Evolutionary conservation across 2,888 invertebrate genomes (phyloP), one percentile per base, ranked within the genome.

Genomic region (Prosopocoilus inquinatus): DNA sequence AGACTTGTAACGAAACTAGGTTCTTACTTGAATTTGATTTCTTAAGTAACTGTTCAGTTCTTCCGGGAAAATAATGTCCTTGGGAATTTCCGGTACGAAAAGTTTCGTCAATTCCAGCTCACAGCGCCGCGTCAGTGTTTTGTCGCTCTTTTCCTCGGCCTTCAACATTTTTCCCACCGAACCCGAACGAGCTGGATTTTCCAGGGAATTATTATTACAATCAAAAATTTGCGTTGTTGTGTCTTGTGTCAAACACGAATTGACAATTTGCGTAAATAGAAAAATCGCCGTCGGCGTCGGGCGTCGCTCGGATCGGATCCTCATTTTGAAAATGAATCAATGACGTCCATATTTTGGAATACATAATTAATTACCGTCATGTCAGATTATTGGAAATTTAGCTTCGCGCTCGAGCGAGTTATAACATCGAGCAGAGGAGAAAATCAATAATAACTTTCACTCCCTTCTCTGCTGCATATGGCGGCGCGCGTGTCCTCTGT

Each of bases 31-130:
- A 35, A 86, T 75, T 67, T 84, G 82, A 58, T 82, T 81, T 59
- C 82, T 79, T 47, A 86, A 73, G 73, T 83, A 83, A 33, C 77
- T 76, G 70, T 85, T 85, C n/a, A 85, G 66, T 69, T 86, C 84
- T 36, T 83, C 78, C 1, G 85, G 84, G 69, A 83, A 84, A 36
- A 84, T 67, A 32, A 80, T 68, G 67, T 83, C 80, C 9, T 79
- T 79, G 9, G 78, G 71, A 51, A 74, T 59, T 32, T 64, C 60
- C 9, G 61, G 60, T 34, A 65, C 55, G 28, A 39, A 50, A 13
- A 64, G 54, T n/a, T 58, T 47, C 4, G 51, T 32, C 48, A 67
- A 50, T 5, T 51, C 53, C 47, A 67, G 56, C 38, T 66, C 57
- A 35, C 36, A 28, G 7, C 5, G n/a, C 33, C 38, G 35, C 44